Evolutionary conservation across 2,888 invertebrate genomes (phyloP).

Genomic region (Chaetogeoica ovagalla): DNA sequence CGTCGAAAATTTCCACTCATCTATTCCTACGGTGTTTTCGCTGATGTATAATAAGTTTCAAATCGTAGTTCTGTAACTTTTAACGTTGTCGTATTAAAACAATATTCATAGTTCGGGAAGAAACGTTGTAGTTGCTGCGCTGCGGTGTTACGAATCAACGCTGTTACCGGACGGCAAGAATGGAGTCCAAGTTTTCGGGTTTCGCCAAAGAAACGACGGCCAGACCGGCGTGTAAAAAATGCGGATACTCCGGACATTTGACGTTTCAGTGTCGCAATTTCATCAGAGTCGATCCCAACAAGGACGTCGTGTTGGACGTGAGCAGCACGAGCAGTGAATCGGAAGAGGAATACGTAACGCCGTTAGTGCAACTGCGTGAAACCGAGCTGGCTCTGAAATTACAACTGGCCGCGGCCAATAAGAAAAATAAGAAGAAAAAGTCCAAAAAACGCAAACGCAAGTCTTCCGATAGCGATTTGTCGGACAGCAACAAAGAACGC

Average conservation of each 20-base stretch:
- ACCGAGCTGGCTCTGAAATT: constrained; percentile 75
- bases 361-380: constrained; percentile 77
- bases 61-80: no score
- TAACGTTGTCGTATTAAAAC: no score
- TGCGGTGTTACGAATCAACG: no score
- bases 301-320: constrained; percentile 88
- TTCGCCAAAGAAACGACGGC: constrained; percentile 35
- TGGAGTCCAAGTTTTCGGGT: constrained; percentile 48
- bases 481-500: constrained; percentile 57
- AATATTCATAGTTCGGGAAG: no score
- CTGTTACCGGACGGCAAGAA: neutral
- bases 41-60: no score
- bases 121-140: no score
- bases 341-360: constrained; percentile 75
- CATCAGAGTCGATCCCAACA: constrained; percentile 87
- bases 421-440: constrained; percentile 63
- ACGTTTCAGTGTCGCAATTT: constrained; percentile 96
- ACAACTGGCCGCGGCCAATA: constrained; percentile 67
- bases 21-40: no score
- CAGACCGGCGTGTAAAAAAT: constrained; percentile 88
- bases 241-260: constrained; percentile 93
- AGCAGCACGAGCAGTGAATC: constrained; percentile 87
- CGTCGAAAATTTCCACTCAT: no score
- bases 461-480: constrained; percentile 56
- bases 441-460: constrained; percentile 55